Base-by-base conservation (phyloP, 53 echinoderm and acorn worm species). In the Echinometra lucunter region DNA sequence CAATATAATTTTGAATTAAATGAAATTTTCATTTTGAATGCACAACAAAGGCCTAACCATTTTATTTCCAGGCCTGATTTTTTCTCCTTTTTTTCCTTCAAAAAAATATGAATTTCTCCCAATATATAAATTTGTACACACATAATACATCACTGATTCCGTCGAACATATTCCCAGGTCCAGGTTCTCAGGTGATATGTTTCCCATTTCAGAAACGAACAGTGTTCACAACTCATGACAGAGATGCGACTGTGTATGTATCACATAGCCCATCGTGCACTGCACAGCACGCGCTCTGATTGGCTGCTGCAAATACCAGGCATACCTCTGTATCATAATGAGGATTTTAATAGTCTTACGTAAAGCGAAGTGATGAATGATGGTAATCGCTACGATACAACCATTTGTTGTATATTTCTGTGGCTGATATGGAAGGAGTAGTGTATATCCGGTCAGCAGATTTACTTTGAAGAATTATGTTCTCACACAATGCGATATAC, bases 281-380 rank as follows among this genome's bases (percentile, higher is more conserved):
- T 40, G 66, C 90, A 66, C 58, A 25, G 35, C 37, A 32, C 90
- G 90, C 40, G 40, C 40, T 92, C 49, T 92, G 92, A 92, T 92
- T 92, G 92, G 92, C 69, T n/a, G 92, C 30, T 27, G 45, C n/a
- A 92, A 44, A 92, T 92, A 92, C 92, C 92, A 45, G 13, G 72
- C 92, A 92, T 92, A 69, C 92, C 72, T 11, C 53, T 32, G 44
- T 44, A 44, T 66, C 40, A 28, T 91, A 47, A 37, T 32, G 72
- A 35, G 42, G 78, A 70, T 30, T 67, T 13, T 70, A 45, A 67
- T 44, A 15, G 32, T 66, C 91, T 92, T 67, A 92, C 92, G 92
- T 92, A 70, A 67, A 90, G 90, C 21, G 42, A 78, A 42, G 78
- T 78, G 78, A 78, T 78, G 78, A 78, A 78, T 78, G 78, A 78